Percentiles rank a stretch among this genome's conserved stretches.
phyloP scores from a whole-genome alignment of 2,888 invertebrate species.

The Idaea biselata region DNA sequence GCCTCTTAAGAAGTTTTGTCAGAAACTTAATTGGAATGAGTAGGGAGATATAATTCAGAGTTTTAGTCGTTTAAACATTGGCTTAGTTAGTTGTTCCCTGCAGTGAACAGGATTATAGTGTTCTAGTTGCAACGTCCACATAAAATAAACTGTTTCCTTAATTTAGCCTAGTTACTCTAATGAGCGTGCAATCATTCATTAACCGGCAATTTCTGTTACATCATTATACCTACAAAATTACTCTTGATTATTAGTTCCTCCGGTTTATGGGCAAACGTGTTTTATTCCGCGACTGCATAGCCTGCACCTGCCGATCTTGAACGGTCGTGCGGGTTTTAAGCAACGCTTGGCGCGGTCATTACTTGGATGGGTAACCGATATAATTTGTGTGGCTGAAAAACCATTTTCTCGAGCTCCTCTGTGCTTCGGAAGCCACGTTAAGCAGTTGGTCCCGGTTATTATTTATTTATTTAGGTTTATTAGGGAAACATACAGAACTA shows the following conservation, averaged over 20 bases:
- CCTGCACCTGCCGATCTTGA: too few relatives aligned
- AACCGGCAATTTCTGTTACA: conserved; percentile 22
- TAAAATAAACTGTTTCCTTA: conserved; percentile 42
- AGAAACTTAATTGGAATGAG: neutral
- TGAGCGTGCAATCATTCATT: conserved; percentile 52
- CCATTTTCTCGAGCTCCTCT: too few relatives aligned
- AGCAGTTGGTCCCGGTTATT: too few relatives aligned
- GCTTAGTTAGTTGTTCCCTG: conserved; percentile 16
- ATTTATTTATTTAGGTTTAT: too few relatives aligned
- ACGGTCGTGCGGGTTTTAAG: too few relatives aligned
- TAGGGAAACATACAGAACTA: too few relatives aligned
- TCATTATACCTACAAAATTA: conserved; percentile 11
- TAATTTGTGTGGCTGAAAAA: too few relatives aligned
- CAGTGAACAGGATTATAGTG: neutral
- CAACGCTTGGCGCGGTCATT: too few relatives aligned
- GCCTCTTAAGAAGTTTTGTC: neutral
- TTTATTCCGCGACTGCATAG: neutral
- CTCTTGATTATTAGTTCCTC: neutral
- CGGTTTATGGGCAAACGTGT: neutral
- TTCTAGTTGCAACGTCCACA: conserved; percentile 23
- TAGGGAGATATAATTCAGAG: conserved; percentile 7
- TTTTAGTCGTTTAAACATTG: conserved; percentile 26
- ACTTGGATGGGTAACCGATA: too few relatives aligned
- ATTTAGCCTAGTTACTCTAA: conserved; percentile 43
- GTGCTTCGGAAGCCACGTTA: too few relatives aligned